Conservation (phyloP, 2,797 vertebrate species). For the Podargus strigoides region DNA sequence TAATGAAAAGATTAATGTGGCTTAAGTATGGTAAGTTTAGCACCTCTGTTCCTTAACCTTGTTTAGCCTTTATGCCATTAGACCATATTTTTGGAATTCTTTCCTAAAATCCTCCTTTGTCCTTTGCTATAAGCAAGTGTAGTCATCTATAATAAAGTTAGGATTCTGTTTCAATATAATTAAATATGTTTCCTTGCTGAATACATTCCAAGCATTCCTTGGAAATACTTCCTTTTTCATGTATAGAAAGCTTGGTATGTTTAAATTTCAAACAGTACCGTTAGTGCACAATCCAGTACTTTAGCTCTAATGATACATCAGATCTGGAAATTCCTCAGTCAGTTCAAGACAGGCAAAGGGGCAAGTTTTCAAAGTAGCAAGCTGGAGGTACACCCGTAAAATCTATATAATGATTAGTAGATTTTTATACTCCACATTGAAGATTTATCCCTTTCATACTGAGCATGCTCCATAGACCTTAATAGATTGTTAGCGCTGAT, state of each 20-base stretch:
- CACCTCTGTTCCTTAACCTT: conserved; percentile 37
- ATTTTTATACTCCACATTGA: conserved; percentile 44
- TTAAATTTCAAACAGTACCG: conserved; percentile 70
- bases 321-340: conserved; percentile 36
- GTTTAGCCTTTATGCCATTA: neutral
- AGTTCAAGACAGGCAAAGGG: conserved; percentile 40
- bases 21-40: conserved; percentile 24
- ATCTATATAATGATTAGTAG: conserved; percentile 48
- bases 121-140: conserved; percentile 5
- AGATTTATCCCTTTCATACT: conserved; percentile 31
- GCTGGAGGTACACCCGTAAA: conserved; percentile 13
- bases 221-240: conserved; percentile 63
- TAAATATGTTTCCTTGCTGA: conserved; percentile 65
- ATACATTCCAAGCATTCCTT: conserved; percentile 74
- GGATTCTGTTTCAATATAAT: conserved; percentile 75
- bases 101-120: conserved; percentile 29
- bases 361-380: conserved; percentile 36
- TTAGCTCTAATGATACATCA: conserved; percentile 41
- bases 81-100: conserved; percentile 54
- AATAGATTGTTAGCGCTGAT: conserved; percentile 26
- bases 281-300: conserved; percentile 1
- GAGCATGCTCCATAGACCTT: neutral
- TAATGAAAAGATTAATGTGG: conserved; percentile 58
- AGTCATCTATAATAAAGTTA: conserved; percentile 64
- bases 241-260: conserved; percentile 55